A percentile compares a stretch with the other conserved stretches of the same genome.
Evolutionary conservation across 30 jellyfish, hydroid and myxozoan genomes (phyloP).

Genomic region (Morbakka virulenta): DNA sequence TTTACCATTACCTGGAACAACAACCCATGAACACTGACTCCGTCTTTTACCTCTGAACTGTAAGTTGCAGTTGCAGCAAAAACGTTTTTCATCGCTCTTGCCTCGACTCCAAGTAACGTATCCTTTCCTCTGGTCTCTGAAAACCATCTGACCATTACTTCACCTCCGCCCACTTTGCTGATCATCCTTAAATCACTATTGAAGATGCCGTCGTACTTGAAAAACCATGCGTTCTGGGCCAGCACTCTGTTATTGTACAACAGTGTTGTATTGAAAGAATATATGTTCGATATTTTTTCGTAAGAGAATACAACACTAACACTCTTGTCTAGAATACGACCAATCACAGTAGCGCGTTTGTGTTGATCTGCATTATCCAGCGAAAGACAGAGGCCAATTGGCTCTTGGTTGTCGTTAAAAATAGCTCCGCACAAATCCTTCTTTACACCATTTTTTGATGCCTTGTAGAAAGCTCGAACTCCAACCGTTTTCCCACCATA

Average conservation of each 20-base stretch:
- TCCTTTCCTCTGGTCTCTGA: slow-evolving; percentile 39
- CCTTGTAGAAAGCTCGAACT: not conserved
- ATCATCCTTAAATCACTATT: slow-evolving; percentile 54
- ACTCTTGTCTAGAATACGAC: slow-evolving; percentile 45
- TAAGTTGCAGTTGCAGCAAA: slow-evolving; percentile 58
- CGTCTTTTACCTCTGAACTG: slow-evolving; percentile 27
- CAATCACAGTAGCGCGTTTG: slow-evolving; percentile 20
- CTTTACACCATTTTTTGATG: not conserved
- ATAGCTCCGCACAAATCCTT: slow-evolving; percentile 45
- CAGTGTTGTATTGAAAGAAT: slow-evolving; percentile 47
- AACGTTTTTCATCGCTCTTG: slow-evolving; percentile 43
- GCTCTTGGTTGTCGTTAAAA: slow-evolving; percentile 33
- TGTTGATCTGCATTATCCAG: slow-evolving; percentile 2
- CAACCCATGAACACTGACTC: slow-evolving; percentile 36
- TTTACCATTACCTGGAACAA: slow-evolving; percentile 62
- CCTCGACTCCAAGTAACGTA: slow-evolving; percentile 63
- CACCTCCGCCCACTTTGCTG: slow-evolving; percentile 43
- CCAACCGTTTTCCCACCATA: slow-evolving; percentile 26
- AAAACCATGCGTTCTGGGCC: slow-evolving; percentile 49
- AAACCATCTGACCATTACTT: slow-evolving; percentile 30
- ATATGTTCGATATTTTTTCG: slow-evolving; percentile 22
- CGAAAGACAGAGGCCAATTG: slow-evolving; percentile 21
- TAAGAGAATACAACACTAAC: slow-evolving; percentile 48
- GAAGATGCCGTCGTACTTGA: slow-evolving; percentile 65
- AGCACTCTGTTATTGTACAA: slow-evolving; percentile 62